These are phyloP conservation scores for Cherax quadricarinatus DNA, from an alignment of 1,140 invertebrate species.

Conservation along the genomic window DNA sequence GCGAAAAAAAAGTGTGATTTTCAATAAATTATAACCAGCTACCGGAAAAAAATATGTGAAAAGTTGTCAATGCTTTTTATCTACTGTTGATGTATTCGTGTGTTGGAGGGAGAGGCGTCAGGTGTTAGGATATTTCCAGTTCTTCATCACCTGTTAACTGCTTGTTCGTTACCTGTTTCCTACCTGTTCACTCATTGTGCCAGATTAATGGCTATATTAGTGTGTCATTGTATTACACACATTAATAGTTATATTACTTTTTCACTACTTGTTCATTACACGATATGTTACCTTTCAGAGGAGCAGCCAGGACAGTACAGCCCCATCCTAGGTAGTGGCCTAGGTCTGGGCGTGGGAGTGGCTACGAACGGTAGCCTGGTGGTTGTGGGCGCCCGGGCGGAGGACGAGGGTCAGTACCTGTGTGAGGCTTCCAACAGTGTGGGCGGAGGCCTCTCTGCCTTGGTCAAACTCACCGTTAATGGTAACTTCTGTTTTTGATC, in stretches of 20 bases:
- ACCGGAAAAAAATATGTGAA: too few species aligned
- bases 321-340: slow-evolving; percentile 48
- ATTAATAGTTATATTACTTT: too few species aligned
- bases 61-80: too few species aligned
- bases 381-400: slow-evolving; percentile 75
- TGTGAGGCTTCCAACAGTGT: slow-evolving; percentile 79
- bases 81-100: too few species aligned
- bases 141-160: too few species aligned
- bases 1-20: too few species aligned
- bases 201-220: too few species aligned
- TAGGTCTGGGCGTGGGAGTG: slow-evolving; percentile 46
- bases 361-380: slow-evolving; percentile 76
- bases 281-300: not conserved
- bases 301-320: slow-evolving; percentile 64
- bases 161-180: too few species aligned
- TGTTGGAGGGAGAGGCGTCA: too few species aligned
- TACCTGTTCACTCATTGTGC: too few species aligned
- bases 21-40: too few species aligned
- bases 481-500: slow-evolving; percentile 74
- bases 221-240: not conserved
- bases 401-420: slow-evolving; percentile 78
- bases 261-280: not conserved
- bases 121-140: too few species aligned
- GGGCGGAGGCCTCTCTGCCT: slow-evolving; percentile 78
- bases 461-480: slow-evolving; percentile 77